Evolutionary conservation across 2,888 invertebrate genomes (phyloP), one percentile per base, ranked within the genome.

Genomic region (Odontothrips loti): DNA sequence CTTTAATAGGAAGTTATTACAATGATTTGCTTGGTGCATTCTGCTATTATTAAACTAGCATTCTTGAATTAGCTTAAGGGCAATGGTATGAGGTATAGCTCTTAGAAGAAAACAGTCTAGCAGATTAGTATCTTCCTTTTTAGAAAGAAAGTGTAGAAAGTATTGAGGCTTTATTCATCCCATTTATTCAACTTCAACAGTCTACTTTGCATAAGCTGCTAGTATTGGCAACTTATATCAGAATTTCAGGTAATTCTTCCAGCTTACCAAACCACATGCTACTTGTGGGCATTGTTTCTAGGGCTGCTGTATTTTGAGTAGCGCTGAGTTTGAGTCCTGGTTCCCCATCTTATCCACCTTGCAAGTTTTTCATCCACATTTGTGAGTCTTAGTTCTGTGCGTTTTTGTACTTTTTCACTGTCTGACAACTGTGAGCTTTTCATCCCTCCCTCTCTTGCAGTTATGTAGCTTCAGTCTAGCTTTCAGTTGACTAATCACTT

Each of bases 361-460:
- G 68, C 68, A 75, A 75, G 68, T 75, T 75, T 75, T 23, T 75
- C 68, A 75, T 75, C 68, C 68, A 75, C 27, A 75, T 75, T 75
- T 75, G 68, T 75, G 68, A 75, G 68, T 75, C 68, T 75, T 75
- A 75, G 68, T 75, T 75, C 23, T 75, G 68, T 75, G 68, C 68
- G 68, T 75, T 75, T 75, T 58, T 17, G 58, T 58, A 20, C 17
- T 20, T 58, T 58, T 58, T 15, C 58, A 58, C 58, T 58, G 20
- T 68, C 68, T 68, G 20, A n/a, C 20, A 68, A 68, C 23, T n/a
- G 20, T n/a, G 27, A 75, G 68, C 68, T 75, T 75, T 23, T 27
- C 27, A 27, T 58, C 68, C 68, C 68, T 75, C 68, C 68, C 68
- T 75, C 23, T 75, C 27, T 75, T 23, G 23, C 68, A 75, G 27